Evolutionary conservation across 2,113 vertebrate species (phyloP).

Genomic region (Pipra filicauda): DNA sequence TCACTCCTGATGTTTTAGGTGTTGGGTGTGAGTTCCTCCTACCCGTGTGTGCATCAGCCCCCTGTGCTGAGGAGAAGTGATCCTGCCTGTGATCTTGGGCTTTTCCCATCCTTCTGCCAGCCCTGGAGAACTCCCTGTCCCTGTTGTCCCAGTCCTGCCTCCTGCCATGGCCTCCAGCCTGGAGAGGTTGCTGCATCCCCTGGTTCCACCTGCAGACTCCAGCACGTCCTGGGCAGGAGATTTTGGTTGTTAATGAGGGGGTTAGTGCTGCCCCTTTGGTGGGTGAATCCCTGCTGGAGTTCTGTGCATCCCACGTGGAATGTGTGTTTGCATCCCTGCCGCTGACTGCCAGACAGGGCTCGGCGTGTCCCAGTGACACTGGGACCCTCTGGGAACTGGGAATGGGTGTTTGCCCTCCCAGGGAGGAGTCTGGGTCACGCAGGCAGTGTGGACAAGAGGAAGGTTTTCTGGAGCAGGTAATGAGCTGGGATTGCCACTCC

Average conservation of each 20-base stretch:
- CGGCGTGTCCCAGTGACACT: not conserved
- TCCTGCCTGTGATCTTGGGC: not conserved
- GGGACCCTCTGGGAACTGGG: not conserved
- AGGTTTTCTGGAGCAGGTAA: not conserved
- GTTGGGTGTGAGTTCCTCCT: not conserved
- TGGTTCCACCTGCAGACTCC: not conserved
- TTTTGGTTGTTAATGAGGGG: not conserved
- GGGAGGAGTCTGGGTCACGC: not conserved
- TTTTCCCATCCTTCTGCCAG: not conserved
- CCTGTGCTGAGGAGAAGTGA: not conserved
- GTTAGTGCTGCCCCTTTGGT: not conserved
- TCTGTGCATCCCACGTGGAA: accelerated
- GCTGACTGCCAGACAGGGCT: not conserved
- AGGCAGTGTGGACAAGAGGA: not conserved
- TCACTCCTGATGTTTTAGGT: not conserved
- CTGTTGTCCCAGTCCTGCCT: not conserved
- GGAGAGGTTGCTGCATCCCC: not conserved
- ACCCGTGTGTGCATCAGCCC: accelerated
- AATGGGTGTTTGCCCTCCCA: not conserved
- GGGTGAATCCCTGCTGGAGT: not conserved
- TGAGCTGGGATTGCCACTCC: not conserved
- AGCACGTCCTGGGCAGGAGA: accelerated
- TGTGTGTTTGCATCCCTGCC: no score
- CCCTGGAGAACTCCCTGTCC: not conserved
- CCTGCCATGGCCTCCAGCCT: not conserved